These are phyloP conservation scores for Melanophora roralis DNA, from an alignment of 2,888 invertebrate genomes.

Conservation along the genomic window DNA sequence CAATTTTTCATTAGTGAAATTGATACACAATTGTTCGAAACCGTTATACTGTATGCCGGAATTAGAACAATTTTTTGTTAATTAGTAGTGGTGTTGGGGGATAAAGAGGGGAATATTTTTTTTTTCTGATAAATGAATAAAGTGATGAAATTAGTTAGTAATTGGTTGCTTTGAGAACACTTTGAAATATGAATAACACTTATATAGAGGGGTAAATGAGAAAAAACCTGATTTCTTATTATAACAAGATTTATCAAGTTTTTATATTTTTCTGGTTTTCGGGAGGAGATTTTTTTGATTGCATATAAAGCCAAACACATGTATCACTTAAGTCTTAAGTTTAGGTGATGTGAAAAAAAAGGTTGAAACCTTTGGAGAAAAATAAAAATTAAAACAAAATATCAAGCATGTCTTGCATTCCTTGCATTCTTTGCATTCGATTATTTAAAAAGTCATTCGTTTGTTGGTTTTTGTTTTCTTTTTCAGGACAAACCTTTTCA, in stretches of 20 bases:
- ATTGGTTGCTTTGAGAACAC: not conserved
- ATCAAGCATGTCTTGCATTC: constrained; percentile 11
- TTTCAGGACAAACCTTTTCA: constrained; percentile 87
- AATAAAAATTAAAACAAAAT: not conserved
- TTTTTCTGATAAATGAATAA: constrained; percentile 11
- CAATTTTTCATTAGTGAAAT: constrained; percentile 95
- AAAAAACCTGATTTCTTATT: constrained; percentile 30
- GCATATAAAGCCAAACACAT: not conserved
- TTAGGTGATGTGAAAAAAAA: not conserved
- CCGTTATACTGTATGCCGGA: constrained; percentile 84
- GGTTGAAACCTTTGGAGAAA: not conserved
- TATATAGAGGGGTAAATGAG: not conserved
- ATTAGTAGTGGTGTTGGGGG: constrained; percentile 49
- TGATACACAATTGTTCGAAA: constrained; percentile 96
- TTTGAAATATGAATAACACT: not conserved
- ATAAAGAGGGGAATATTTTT: not conserved
- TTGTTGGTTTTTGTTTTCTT: not conserved
- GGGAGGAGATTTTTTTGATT: not conserved
- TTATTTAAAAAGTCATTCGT: constrained; percentile 37
- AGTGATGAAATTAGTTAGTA: constrained; percentile 28
- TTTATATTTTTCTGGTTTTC: not conserved
- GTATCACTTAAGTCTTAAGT: constrained; percentile 15
- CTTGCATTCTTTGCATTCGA: constrained; percentile 18
- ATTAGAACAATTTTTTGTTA: constrained; percentile 73
- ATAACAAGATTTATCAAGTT: constrained; percentile 6